Conservation (phyloP, 2,888 invertebrate genomes). For the Lymantria dispar region DNA sequence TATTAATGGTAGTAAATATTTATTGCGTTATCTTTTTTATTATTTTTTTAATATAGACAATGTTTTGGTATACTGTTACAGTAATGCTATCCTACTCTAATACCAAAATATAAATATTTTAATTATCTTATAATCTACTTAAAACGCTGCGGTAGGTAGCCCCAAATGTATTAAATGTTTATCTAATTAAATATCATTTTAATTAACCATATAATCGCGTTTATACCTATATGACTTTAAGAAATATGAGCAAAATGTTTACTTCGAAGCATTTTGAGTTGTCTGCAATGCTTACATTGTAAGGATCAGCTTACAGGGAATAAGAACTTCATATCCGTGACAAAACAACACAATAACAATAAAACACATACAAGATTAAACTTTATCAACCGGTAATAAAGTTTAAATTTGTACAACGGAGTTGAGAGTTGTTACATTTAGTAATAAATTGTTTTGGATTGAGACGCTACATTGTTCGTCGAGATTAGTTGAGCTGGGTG, state of each 20-base stretch:
- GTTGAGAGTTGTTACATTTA: constrained; percentile 35
- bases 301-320: constrained; percentile 51
- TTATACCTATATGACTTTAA: constrained; percentile 15
- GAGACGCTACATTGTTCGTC: constrained; percentile 75
- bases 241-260: constrained; percentile 41
- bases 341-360: constrained; percentile 20
- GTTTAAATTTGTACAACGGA: constrained; percentile 22
- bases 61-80: background rate
- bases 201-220: constrained; percentile 40
- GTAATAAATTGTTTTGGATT: constrained; percentile 53
- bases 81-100: background rate
- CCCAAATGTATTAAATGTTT: constrained; percentile 19
- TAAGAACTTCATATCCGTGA: constrained; percentile 31
- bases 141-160: constrained; percentile 52
- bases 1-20: background rate
- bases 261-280: constrained; percentile 43
- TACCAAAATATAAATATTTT: background rate
- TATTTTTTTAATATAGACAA: background rate
- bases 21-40: background rate
- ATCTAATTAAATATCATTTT: constrained; percentile 42
- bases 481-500: constrained; percentile 68
- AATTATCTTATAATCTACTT: background rate
- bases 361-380: constrained; percentile 25
- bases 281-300: constrained; percentile 57
- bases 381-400: constrained; percentile 23